Percentiles rank a stretch among this genome's conserved stretches.
Conservation (phyloP, 2,888 invertebrate genomes). For the Strigamia crassipes region DNA sequence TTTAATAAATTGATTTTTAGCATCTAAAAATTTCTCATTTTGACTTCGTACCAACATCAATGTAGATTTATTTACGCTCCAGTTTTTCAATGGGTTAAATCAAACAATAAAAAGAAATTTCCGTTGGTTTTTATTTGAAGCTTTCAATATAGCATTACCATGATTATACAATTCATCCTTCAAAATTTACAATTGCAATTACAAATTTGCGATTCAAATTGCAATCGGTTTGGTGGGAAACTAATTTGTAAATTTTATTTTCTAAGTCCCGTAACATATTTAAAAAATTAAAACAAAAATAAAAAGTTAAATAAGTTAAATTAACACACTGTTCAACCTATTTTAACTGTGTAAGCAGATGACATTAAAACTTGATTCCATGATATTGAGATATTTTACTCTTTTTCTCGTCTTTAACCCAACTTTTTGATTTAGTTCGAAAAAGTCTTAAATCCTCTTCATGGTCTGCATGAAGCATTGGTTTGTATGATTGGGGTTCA, state of each 20-base stretch:
- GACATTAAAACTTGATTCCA: not conserved
- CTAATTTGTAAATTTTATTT: too few species aligned
- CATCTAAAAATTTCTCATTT: too few species aligned
- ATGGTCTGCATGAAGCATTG: slow-evolving; percentile 84
- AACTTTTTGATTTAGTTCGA: slow-evolving; percentile 75
- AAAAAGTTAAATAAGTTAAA: not conserved
- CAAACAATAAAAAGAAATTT: too few species aligned
- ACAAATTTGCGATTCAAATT: not conserved
- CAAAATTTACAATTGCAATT: too few species aligned
- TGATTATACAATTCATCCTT: too few species aligned
- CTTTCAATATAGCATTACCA: too few species aligned
- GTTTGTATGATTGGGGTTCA: slow-evolving; percentile 73
- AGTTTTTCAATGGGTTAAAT: too few species aligned
- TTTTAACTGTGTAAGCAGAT: not conserved
- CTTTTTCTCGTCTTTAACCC: slow-evolving; percentile 54
- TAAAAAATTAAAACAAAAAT: not conserved
- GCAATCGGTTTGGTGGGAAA: not conserved
- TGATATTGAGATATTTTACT: not conserved
- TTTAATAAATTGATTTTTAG: too few species aligned
- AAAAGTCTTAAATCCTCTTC: slow-evolving; percentile 73
- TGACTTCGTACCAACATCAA: too few species aligned
- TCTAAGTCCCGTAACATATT: not conserved
- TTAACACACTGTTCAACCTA: too few species aligned
- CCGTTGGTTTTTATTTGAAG: too few species aligned
- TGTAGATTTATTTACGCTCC: too few species aligned